Percentiles rank a stretch among this genome's conserved stretches.
Conservation (phyloP, 2,888 invertebrate genomes). For the Zygogramma bicolorata region DNA sequence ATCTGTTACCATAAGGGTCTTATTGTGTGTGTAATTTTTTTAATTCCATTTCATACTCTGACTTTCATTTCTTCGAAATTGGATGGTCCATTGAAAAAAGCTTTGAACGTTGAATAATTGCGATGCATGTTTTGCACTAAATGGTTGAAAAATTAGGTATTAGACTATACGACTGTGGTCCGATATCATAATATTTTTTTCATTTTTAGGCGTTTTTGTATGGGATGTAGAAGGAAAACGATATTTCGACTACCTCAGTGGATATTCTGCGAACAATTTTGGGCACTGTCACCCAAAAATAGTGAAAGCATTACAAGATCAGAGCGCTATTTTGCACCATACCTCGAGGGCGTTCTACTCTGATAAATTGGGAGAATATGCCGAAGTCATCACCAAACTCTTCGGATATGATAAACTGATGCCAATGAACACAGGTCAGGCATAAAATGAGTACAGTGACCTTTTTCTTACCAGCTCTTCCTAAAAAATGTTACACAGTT, state of each 20-base stretch:
- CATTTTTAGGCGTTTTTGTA: conserved; percentile 75
- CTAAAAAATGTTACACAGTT: no score
- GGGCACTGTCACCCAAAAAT: conserved; percentile 84
- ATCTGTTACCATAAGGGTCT: no score
- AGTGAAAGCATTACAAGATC: conserved; percentile 71
- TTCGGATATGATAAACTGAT: conserved; percentile 83
- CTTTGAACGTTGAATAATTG: no score
- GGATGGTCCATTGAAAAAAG: no score
- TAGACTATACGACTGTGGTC: no score
- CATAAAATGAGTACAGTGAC: no score
- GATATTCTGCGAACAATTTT: conserved; percentile 86
- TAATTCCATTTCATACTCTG: no score
- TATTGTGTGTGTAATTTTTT: no score
- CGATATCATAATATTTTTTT: no score
- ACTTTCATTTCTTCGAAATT: no score
- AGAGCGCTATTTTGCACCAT: conserved; percentile 74
- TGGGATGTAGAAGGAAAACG: conserved; percentile 86
- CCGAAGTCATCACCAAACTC: conserved; percentile 77
- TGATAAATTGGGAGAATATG: conserved; percentile 79
- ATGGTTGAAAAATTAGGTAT: no score
- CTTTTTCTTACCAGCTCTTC: neutral
- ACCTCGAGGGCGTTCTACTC: conserved; percentile 83
- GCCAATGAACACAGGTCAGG: conserved; percentile 83
- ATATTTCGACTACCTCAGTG: conserved; percentile 84
- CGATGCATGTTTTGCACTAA: no score